Evolutionary conservation across 2,888 invertebrate genomes (phyloP).

Genomic region (Melinopterus prodromus): DNA sequence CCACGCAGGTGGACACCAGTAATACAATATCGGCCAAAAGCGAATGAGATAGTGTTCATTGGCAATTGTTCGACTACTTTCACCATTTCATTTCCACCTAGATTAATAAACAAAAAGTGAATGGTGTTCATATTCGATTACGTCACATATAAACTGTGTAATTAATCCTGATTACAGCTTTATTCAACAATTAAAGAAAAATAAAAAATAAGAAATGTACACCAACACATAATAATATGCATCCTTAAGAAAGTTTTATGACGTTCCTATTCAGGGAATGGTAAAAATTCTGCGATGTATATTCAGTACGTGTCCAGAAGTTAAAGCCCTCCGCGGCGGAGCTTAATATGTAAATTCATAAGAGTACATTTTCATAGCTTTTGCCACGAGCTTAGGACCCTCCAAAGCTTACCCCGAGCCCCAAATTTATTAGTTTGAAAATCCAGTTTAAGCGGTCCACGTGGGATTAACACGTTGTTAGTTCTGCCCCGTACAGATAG

Average conservation of each 20-base stretch:
- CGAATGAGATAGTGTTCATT: too few relatives aligned
- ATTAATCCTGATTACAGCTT: too few relatives aligned
- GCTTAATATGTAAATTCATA: slow-evolving; percentile 21
- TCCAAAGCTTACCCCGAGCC: slow-evolving; percentile 67
- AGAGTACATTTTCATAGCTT: slow-evolving; percentile 13
- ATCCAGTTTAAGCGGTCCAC: slow-evolving; percentile 64
- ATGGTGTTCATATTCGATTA: too few relatives aligned
- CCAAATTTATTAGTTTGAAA: slow-evolving; percentile 67
- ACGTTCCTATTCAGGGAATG: neutral
- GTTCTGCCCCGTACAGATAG: slow-evolving; percentile 45
- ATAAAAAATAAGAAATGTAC: neutral
- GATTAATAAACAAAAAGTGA: too few relatives aligned
- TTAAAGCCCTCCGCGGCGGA: slow-evolving; percentile 11
- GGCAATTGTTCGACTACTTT: too few relatives aligned
- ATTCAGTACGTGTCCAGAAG: slow-evolving; percentile 14
- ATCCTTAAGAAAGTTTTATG: neutral
- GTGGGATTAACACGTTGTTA: slow-evolving; percentile 68
- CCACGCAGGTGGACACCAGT: too few relatives aligned
- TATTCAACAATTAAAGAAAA: too few relatives aligned
- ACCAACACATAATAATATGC: neutral
- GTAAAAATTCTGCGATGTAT: slow-evolving; percentile 16
- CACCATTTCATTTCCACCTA: too few relatives aligned
- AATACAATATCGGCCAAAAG: too few relatives aligned
- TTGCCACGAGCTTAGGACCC: slow-evolving; percentile 22
- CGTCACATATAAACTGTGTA: too few relatives aligned